Conservation (phyloP, 2,888 invertebrate genomes). For the Xanthorhoe designata region DNA sequence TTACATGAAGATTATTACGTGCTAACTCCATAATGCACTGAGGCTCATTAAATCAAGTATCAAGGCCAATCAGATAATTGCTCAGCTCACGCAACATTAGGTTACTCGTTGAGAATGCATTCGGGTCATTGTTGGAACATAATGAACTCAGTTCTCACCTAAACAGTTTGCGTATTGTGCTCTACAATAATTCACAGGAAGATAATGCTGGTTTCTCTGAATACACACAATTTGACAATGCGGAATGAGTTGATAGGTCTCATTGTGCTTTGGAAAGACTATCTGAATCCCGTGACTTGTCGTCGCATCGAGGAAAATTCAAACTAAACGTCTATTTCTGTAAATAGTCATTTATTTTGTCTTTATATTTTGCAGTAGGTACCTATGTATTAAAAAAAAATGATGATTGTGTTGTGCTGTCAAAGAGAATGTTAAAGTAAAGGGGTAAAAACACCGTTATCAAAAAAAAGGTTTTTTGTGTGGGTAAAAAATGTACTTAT, state of each 20-base stretch:
- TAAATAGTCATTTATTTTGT: no score
- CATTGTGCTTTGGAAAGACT: slow-evolving; percentile 12
- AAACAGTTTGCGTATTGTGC: slow-evolving; percentile 37
- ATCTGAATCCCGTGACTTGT: neutral
- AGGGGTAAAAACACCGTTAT: no score
- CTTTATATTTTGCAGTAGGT: no score
- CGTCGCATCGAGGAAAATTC: neutral
- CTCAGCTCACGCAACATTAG: slow-evolving; percentile 50
- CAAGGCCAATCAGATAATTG: slow-evolving; percentile 46
- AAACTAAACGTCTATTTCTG: neutral
- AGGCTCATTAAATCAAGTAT: slow-evolving; percentile 44
- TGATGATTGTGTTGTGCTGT: no score
- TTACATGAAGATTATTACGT: slow-evolving; percentile 18
- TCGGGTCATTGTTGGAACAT: slow-evolving; percentile 57
- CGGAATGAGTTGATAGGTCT: slow-evolving; percentile 15
- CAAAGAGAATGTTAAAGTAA: no score
- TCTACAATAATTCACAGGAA: slow-evolving; percentile 22
- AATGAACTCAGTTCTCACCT: slow-evolving; percentile 43
- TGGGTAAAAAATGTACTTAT: no score
- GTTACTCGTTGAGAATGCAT: slow-evolving; percentile 51
- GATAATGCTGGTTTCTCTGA: slow-evolving; percentile 18
- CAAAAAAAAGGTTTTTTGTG: no score
- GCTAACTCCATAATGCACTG: slow-evolving; percentile 25
- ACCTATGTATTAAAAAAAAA: no score
- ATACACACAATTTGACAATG: slow-evolving; percentile 17